Base-by-base conservation (phyloP, 2,797 vertebrate species). In the Scleropages formosus region DNA sequence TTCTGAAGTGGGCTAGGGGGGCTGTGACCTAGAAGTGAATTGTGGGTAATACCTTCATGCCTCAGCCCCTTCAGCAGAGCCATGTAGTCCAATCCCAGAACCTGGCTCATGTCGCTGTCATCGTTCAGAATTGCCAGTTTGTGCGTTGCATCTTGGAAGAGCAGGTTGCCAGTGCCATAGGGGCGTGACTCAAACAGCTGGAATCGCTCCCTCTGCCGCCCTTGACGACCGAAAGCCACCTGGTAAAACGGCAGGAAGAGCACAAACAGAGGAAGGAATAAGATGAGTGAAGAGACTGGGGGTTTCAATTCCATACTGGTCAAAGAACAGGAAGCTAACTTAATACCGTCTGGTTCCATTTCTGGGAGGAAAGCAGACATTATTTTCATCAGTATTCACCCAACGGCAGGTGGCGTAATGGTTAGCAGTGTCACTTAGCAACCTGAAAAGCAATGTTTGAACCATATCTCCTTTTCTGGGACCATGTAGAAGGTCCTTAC, bases 51-150 rank as follows among this genome's bases (percentile, higher is more conserved):
- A 96, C 96, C 95, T 96, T 96, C 95, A 59, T 97, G 95, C n/a
- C 95, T 94, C 0, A 97, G 92, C 13, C 93, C 94, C 81, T 96
- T 96, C 76, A 97, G 91, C 39, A 97, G 94, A n/a, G 95, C 89
- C 13, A 95, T 89, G 70, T 96, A 97, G 81, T 96, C 95, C 84
- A 95, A 86, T 51, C 96, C 96, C 79, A 97, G 88, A 77, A 96
- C 85, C 73, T 93, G 93, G 75, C 90, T 93, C 83, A 97, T 86
- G 39, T 96, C 94, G 62, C 83, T 83, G 68, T 92, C 86, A 9
- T 94, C 93, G 3, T 86, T 63, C 0, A 96, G 82, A 73, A 95
- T 75, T 12, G 88, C 87, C 1, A 97, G 80, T 77, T 90, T 91
- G 70, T 90, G 85, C 0, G 95, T 95, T 9, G 81, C 82, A 11